These are phyloP conservation scores for Arvicanthis niloticus DNA, from an alignment of 2,113 vertebrate species.

Conservation along the genomic window DNA sequence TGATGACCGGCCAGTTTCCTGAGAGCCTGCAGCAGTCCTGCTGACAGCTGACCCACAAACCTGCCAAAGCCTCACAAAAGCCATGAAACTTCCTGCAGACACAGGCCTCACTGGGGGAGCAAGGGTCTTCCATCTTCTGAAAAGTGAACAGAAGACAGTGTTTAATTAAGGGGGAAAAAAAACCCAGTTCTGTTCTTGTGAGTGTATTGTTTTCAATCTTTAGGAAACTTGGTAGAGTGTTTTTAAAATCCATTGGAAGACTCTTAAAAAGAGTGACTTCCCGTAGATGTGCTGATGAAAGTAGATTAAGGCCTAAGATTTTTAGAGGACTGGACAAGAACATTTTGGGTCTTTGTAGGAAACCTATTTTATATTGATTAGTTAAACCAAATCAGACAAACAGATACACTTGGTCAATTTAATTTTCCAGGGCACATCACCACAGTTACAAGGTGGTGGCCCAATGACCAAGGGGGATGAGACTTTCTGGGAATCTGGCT, in stretches of 20 bases:
- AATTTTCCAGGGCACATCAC: background rate
- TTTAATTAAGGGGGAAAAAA: constrained; percentile 62
- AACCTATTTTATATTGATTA: constrained; percentile 74
- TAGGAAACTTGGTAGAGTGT: constrained; percentile 2
- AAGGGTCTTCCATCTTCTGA: background rate
- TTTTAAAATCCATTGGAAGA: constrained; percentile 46
- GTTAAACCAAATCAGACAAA: constrained; percentile 68
- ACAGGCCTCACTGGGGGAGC: background rate
- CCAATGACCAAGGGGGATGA: background rate
- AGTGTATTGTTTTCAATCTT: constrained; percentile 65
- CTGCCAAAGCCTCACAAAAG: constrained; percentile 38
- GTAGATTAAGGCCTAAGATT: background rate
- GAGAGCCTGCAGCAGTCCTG: constrained; percentile 38
- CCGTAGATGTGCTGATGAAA: background rate
- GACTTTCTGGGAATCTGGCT: constrained; percentile 35
- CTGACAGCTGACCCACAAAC: constrained; percentile 36
- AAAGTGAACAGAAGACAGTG: constrained; percentile 77
- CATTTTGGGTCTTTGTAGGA: constrained; percentile 54
- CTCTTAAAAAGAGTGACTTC: constrained; percentile 36
- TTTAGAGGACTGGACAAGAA: constrained; percentile 56
- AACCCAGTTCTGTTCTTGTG: constrained; percentile 27
- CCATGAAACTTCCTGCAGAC: constrained; percentile 47
- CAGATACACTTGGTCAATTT: constrained; percentile 52
- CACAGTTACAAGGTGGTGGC: background rate
- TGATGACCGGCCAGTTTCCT: constrained; percentile 69